These are phyloP conservation scores for Cephus rjabovi DNA, from an alignment of 2,888 invertebrate species.

Conservation along the genomic window DNA sequence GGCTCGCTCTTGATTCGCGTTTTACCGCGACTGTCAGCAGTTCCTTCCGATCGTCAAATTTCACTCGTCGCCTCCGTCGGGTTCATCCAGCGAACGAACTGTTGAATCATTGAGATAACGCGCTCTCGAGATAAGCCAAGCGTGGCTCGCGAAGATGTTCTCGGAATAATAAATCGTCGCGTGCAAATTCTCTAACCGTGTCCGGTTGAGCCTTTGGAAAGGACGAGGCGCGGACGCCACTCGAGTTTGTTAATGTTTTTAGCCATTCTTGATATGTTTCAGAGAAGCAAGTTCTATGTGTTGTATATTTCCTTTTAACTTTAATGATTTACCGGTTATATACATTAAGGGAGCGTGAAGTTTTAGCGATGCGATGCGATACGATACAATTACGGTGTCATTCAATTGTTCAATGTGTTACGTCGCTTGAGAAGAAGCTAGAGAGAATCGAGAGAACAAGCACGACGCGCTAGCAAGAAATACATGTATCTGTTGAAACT, in stretches of 20 bases:
- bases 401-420: neutral
- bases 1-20: neutral
- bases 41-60: neutral
- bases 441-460: too few species aligned
- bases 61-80: neutral
- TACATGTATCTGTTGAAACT: neutral
- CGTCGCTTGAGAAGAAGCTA: too few species aligned
- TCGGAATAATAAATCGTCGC: neutral
- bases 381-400: neutral
- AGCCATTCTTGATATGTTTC: neutral
- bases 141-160: neutral
- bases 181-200: neutral
- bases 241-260: neutral
- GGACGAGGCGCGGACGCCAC: neutral
- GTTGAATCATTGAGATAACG: neutral
- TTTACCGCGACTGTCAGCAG: neutral
- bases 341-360: neutral
- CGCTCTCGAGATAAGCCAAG: neutral
- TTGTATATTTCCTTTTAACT: slow-evolving; percentile 6
- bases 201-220: neutral
- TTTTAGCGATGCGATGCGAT: neutral
- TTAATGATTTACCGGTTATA: neutral
- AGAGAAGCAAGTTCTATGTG: neutral
- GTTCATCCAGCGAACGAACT: neutral
- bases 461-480: neutral